These are phyloP conservation scores for Acanthosepion lycidas DNA, from an alignment of 2,888 invertebrate genomes.

Conservation along the genomic window DNA sequence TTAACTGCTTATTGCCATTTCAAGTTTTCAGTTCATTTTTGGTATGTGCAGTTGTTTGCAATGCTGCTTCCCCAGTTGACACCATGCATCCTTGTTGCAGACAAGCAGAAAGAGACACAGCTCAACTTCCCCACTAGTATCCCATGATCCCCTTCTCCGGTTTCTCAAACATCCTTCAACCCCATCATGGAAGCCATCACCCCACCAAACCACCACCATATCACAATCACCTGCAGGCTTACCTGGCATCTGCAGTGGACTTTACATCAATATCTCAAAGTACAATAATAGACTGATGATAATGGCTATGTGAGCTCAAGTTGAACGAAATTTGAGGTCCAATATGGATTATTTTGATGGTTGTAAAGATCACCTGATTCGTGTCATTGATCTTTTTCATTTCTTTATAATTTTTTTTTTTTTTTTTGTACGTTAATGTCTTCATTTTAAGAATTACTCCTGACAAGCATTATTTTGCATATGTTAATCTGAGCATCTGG, in stretches of 20 bases:
- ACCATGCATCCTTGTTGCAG: constrained; percentile 17
- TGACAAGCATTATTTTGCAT: neutral
- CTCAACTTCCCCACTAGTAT: constrained; percentile 33
- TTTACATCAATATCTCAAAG: neutral
- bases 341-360: neutral
- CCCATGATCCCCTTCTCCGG: neutral
- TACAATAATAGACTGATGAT: neutral
- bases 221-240: neutral
- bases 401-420: neutral
- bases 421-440: neutral
- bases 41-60: neutral
- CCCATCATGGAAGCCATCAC: neutral
- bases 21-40: neutral
- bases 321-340: constrained; percentile 2
- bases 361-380: constrained; percentile 13
- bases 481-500: neutral
- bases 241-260: neutral
- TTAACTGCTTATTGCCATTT: constrained; percentile 33
- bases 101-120: constrained; percentile 18
- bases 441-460: constrained; percentile 17
- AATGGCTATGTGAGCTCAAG: constrained; percentile 8
- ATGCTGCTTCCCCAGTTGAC: constrained; percentile 13
- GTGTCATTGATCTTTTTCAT: neutral
- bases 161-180: neutral
- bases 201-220: neutral